Base-by-base conservation (phyloP, 2,888 invertebrate species). In the Dicyrtoma fusca region DNA sequence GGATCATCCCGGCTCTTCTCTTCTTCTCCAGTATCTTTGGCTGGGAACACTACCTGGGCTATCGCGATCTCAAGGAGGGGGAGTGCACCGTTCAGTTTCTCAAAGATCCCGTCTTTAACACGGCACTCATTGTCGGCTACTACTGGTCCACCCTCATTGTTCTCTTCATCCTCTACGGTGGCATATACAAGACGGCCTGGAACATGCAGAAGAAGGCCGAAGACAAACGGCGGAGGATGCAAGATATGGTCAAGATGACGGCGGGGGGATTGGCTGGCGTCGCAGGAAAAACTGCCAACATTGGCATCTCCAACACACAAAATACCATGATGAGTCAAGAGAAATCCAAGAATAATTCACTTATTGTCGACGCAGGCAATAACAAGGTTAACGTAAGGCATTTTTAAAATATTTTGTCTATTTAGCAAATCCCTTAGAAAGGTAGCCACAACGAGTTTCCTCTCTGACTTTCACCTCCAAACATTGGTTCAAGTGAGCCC, bases 11-110 rank as follows among this genome's bases (percentile, higher is more conserved):
- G 61, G 93, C 95, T 0, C 85, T 97, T 72, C 86, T 99, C 11
- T 99, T 99, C 85, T 98, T 98, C 85, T 95, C 95, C 78, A 59
- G 96, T 76, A 98, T 99, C 80, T 97, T 99, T 82, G 98, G 98
- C 55, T 99, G 98, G 97, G 97, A 97, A 83, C 95, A 96, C 84
- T 98, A 98, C 82, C 92, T 95, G 59, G 97, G 97, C 21, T 92
- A 91, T 82, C 87, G 97, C 74, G 94, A 96, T 81, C 87, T 97
- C 68, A 86, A 89, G 80, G 92, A 92, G 14, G 92, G 92, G 1
- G 91, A 94, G 84, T 98, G 97, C 83, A 92, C 94, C 71, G 97
- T 98, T 17, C 97, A 98, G 85, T 99, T 99, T 85, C 88, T 98
- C 75, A 96, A 96, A 84, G 95, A 98, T 84, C 95, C 97, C 0